A percentile compares a stretch with the other conserved stretches of the same genome.
phyloP scores from a whole-genome alignment of 2,888 invertebrate species.

The Aspidiotus destructor region DNA sequence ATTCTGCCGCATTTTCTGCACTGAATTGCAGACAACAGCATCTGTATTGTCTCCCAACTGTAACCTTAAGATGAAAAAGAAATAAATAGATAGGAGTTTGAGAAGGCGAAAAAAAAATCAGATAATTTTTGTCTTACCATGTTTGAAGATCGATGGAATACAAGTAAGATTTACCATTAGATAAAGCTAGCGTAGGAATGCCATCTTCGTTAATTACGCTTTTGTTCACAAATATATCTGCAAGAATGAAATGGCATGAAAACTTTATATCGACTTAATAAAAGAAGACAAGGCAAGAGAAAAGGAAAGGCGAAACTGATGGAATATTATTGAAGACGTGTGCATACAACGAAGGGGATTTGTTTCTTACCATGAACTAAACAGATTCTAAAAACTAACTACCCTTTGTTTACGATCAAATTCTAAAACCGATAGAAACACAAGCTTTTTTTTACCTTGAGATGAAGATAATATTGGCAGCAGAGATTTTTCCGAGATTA shows the following conservation, averaged over 20 bases:
- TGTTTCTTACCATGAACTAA: too few species aligned
- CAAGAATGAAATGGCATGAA: conserved; percentile 34
- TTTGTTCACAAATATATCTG: conserved; percentile 50
- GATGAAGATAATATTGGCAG: conserved; percentile 32
- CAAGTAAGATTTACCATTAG: conserved; percentile 74
- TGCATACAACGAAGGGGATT: too few species aligned
- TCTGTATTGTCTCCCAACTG: conserved; percentile 46
- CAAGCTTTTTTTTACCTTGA: conserved; percentile 19
- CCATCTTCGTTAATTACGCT: conserved; percentile 58
- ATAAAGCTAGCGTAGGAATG: conserved; percentile 71
- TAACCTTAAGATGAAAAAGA: conserved; percentile 43
- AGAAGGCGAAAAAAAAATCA: not conserved
- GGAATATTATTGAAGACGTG: too few species aligned
- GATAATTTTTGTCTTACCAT: conserved; percentile 49
- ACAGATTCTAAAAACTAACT: too few species aligned
- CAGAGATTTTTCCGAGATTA: conserved; percentile 34
- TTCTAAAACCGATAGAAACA: too few species aligned
- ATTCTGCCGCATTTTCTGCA: conserved; percentile 40
- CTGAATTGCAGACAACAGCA: conserved; percentile 44
- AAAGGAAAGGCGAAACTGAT: too few species aligned
- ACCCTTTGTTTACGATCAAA: too few species aligned
- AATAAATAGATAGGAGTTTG: conserved; percentile 14
- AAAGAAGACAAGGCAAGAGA: conserved; percentile 1
- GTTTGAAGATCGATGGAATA: conserved; percentile 66
- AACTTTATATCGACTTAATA: not conserved